phyloP scores from a whole-genome alignment of 2,888 invertebrate species.

The Parthenolecanium corni region DNA sequence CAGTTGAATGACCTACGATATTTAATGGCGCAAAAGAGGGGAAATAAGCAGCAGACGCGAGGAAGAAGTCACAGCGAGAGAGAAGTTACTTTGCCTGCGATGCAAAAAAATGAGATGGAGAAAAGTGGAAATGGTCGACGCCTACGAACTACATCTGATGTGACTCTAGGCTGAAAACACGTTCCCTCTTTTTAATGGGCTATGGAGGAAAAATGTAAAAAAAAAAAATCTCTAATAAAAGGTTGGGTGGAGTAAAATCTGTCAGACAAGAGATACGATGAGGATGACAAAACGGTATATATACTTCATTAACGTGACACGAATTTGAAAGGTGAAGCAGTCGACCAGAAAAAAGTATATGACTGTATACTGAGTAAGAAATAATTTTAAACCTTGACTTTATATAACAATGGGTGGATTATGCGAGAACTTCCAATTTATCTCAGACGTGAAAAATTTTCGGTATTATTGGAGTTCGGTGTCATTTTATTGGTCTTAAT shows the following conservation, averaged over 20 bases:
- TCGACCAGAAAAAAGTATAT: neutral
- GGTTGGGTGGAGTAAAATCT: neutral
- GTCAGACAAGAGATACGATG: neutral
- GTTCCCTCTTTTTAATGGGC: neutral
- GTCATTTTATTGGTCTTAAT: too few species aligned
- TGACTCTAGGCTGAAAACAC: neutral
- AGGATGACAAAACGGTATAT: neutral
- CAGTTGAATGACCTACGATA: slow-evolving; percentile 29
- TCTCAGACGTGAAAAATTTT: too few species aligned
- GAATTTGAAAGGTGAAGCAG: neutral
- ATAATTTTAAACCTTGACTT: neutral
- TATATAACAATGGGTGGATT: neutral
- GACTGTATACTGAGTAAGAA: neutral
- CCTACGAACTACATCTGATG: slow-evolving; percentile 16
- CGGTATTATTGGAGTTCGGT: too few species aligned
- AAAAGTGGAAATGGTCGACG: slow-evolving; percentile 13
- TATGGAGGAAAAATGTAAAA: too few species aligned
- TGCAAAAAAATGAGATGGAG: too few species aligned
- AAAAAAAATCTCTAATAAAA: too few species aligned
- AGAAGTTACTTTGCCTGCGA: too few species aligned
- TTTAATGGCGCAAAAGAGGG: slow-evolving; percentile 24
- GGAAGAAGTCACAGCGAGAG: slow-evolving; percentile 1
- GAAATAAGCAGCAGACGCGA: neutral
- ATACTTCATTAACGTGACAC: neutral
- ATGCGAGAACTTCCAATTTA: too few species aligned